Evolutionary conservation across 2,797 vertebrate species (phyloP).

Genomic region (Streptopelia turtur): DNA sequence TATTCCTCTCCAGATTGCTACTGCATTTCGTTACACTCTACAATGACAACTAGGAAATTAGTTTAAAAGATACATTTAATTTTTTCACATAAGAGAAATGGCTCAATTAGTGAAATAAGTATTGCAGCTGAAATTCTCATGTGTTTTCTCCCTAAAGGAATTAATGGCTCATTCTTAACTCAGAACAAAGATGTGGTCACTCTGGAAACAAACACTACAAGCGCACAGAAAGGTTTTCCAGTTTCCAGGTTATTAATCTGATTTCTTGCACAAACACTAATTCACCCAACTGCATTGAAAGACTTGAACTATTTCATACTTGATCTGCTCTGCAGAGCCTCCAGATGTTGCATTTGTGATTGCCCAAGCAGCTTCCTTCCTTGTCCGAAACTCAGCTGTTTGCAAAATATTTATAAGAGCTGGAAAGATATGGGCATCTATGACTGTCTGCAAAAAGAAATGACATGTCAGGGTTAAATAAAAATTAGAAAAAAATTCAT

Average conservation of each 20-base stretch:
- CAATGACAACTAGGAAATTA: neutral
- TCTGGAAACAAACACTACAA: neutral
- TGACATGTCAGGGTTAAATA: neutral
- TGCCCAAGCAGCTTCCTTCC: constrained; percentile 87
- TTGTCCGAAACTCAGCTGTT: constrained; percentile 84
- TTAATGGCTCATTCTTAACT: neutral
- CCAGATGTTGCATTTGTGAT: constrained; percentile 86
- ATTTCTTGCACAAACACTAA: neutral
- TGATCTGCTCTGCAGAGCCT: constrained; percentile 95
- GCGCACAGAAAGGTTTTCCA: neutral
- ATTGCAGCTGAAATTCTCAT: neutral
- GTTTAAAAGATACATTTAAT: neutral
- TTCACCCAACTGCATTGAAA: neutral
- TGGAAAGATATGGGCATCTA: constrained; percentile 85
- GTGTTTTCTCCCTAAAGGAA: neutral
- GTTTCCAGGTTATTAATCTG: neutral
- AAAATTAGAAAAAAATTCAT: neutral
- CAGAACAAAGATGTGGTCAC: neutral
- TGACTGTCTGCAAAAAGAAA: constrained; percentile 79
- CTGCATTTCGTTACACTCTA: neutral
- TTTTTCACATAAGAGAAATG: neutral
- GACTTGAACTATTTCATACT: constrained; percentile 74
- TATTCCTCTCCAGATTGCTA: neutral
- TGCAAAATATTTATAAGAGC: constrained; percentile 85
- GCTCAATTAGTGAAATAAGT: neutral